These are phyloP conservation scores for Mesorhabditis belari DNA, from an alignment of 2,888 invertebrate genomes.

Conservation along the genomic window DNA sequence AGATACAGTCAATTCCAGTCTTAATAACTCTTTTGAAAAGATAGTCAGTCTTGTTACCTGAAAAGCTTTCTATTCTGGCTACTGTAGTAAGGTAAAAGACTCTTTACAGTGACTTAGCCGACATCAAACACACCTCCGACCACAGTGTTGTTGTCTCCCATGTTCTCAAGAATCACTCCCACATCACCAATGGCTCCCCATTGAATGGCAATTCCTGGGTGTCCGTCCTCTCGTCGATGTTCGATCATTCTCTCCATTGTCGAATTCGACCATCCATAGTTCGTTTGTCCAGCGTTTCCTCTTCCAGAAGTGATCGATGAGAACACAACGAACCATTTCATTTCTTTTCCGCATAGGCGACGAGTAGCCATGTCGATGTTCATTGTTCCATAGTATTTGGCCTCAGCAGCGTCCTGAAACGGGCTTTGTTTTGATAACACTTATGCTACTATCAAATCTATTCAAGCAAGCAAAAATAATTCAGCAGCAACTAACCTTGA, in stretches of 20 bases:
- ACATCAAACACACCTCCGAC: no score
- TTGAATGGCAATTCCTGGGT: constrained; percentile 82
- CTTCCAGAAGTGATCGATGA: constrained; percentile 93
- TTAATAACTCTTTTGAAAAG: no score
- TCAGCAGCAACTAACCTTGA: constrained; percentile 33
- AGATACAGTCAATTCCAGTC: no score
- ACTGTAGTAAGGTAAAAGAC: no score
- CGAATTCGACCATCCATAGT: constrained; percentile 94
- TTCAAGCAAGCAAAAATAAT: neutral
- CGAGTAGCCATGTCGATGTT: constrained; percentile 75
- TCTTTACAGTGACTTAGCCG: no score
- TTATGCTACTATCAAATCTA: no score
- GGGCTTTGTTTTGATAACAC: no score
- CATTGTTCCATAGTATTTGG: constrained; percentile 79
- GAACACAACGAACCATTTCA: constrained; percentile 74
- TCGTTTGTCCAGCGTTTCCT: constrained; percentile 90
- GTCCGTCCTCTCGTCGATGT: constrained; percentile 74
- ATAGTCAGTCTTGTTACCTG: no score
- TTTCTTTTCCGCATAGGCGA: constrained; percentile 62
- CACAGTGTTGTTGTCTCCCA: constrained; percentile 70
- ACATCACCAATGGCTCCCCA: constrained; percentile 96
- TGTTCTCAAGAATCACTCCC: constrained; percentile 79
- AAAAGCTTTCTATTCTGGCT: no score
- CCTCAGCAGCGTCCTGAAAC: constrained; percentile 58
- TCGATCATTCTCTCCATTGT: constrained; percentile 83